Evolutionary conservation across 2,888 invertebrate genomes (phyloP).

Genomic region (Chalcis sispes): DNA sequence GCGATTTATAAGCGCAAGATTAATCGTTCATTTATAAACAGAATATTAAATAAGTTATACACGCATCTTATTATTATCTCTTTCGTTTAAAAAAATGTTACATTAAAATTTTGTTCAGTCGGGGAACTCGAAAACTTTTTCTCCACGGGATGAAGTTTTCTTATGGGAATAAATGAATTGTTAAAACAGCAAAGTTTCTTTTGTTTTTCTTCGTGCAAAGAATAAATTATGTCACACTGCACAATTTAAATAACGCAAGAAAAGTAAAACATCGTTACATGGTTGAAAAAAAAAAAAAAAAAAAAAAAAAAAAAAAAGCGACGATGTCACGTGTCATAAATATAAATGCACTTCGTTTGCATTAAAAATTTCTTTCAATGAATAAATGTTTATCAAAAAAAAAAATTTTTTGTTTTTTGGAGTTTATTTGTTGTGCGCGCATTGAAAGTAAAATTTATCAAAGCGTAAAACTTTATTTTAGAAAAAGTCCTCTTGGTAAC

Average conservation of each 20-base stretch:
- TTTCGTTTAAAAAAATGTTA: not conserved
- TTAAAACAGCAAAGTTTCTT: conserved; percentile 20
- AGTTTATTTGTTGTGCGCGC: too few relatives aligned
- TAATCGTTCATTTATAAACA: too few relatives aligned
- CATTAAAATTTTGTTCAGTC: conserved; percentile 7
- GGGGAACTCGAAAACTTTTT: not conserved
- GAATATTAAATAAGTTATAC: too few relatives aligned
- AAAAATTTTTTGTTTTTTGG: not conserved
- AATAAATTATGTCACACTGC: conserved; percentile 21
- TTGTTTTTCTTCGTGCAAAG: conserved; percentile 20
- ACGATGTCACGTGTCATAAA: too few relatives aligned
- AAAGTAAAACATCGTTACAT: not conserved
- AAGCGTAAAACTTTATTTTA: too few relatives aligned
- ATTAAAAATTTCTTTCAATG: not conserved
- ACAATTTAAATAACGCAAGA: conserved; percentile 26
- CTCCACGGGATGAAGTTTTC: conserved; percentile 17
- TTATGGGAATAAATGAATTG: conserved; percentile 40
- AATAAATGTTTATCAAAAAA: not conserved
- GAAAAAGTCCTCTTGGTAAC: too few relatives aligned
- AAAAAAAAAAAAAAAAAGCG: too few relatives aligned
- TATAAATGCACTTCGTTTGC: not conserved
- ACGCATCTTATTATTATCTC: too few relatives aligned
- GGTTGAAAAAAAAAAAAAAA: too few relatives aligned
- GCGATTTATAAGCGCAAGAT: too few relatives aligned
- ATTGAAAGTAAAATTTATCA: too few relatives aligned